These are phyloP conservation scores for Drosophila ambigua DNA, from an alignment of 1,140 invertebrate species.

Conservation along the genomic window DNA sequence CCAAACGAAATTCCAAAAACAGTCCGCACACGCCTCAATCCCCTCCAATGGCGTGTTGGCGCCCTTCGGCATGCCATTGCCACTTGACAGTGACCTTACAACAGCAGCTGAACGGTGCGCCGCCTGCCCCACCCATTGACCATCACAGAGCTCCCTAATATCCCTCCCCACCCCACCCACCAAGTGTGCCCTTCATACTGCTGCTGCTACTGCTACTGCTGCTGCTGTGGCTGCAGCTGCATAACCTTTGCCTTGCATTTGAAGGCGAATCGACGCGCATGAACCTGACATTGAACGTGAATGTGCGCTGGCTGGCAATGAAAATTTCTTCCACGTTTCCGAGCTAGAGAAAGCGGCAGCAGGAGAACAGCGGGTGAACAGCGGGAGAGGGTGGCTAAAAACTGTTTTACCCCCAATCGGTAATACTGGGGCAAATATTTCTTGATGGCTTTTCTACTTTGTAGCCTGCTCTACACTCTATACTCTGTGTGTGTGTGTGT, in stretches of 20 bases:
- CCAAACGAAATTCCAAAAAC: slow-evolving; percentile 34
- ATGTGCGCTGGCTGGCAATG: slow-evolving; percentile 35
- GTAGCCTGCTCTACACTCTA: slow-evolving; percentile 11
- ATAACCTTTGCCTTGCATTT: slow-evolving; percentile 51
- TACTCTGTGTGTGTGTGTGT: background rate
- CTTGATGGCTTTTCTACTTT: slow-evolving; percentile 33
- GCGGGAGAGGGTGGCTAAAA: slow-evolving; percentile 13
- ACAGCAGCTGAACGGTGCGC: slow-evolving; percentile 18
- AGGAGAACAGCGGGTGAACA: background rate
- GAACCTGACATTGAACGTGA: slow-evolving; percentile 52
- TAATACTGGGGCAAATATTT: slow-evolving; percentile 14
- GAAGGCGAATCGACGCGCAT: slow-evolving; percentile 47
- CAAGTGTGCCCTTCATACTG: slow-evolving; percentile 14
- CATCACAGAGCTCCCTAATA: background rate
- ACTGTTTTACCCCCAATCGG: background rate
- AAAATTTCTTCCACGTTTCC: slow-evolving; percentile 38
- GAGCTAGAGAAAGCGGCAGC: background rate
- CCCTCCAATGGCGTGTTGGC: too few species aligned
- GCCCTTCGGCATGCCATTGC: slow-evolving; percentile 49
- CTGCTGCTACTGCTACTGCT: slow-evolving; percentile 15
- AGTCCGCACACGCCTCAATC: slow-evolving; percentile 15
- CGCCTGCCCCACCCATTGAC: slow-evolving; percentile 27
- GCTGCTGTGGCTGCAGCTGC: slow-evolving; percentile 17
- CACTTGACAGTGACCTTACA: slow-evolving; percentile 50
- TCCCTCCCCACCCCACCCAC: background rate